phyloP scores from a whole-genome alignment of 2,888 invertebrate genomes.

The Drosophila picticornis region DNA sequence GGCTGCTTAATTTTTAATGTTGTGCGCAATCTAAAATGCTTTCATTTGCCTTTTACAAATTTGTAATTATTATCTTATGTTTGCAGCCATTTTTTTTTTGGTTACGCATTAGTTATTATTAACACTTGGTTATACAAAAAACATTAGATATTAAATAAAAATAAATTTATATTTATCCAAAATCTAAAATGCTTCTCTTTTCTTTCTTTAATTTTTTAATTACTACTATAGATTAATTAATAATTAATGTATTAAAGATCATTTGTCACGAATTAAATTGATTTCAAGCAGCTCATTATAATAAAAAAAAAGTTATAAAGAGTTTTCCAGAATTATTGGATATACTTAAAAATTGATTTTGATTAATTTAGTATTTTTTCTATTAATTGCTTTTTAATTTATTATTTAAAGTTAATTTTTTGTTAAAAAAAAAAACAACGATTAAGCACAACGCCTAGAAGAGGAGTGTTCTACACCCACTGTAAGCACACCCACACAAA shows the following conservation, averaged over 20 bases:
- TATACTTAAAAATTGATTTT: not conserved
- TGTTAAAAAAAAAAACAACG: not conserved
- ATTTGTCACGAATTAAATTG: not conserved
- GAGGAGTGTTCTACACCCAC: not conserved
- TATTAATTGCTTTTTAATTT: not conserved
- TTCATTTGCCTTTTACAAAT: not conserved
- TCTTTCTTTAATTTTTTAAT: not conserved
- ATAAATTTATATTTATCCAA: too few relatives aligned
- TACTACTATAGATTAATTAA: not conserved
- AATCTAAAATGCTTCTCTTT: not conserved
- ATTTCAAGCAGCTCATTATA: not conserved
- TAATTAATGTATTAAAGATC: not conserved
- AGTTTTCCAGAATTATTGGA: not conserved
- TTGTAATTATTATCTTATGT: not conserved
- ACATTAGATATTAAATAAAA: too few relatives aligned
- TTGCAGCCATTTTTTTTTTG: not conserved
- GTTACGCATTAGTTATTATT: not conserved
- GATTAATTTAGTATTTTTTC: not conserved
- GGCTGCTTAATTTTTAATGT: conserved; percentile 5
- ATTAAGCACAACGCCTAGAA: not conserved
- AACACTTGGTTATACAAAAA: not conserved
- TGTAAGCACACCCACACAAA: not conserved
- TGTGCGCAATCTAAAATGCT: not conserved
- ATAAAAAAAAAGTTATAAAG: not conserved
- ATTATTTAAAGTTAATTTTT: not conserved